phyloP scores from a whole-genome alignment of 2,113 vertebrate species.

The Ailuropoda melanoleuca region DNA sequence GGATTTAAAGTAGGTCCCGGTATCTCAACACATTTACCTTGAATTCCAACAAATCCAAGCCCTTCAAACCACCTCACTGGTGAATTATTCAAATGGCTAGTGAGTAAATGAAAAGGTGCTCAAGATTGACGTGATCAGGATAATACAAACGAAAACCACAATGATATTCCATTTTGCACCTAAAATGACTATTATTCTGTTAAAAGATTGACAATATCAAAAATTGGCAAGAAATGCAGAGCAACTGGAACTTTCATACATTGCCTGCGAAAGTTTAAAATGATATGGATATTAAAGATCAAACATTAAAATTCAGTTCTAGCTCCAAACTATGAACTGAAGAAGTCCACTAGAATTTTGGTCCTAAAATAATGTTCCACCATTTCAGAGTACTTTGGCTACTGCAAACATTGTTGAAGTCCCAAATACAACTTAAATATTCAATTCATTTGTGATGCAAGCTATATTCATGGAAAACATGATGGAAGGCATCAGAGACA shows the following conservation, averaged over 20 bases:
- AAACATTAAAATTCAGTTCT: neutral
- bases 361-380: neutral
- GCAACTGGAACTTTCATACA: neutral
- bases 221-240: neutral
- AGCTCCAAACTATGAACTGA: neutral
- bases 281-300: neutral
- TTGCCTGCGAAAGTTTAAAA: neutral
- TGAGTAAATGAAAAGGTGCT: neutral
- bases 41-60: neutral
- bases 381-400: neutral
- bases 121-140: neutral
- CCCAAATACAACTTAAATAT: neutral
- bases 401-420: neutral
- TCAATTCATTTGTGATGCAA: neutral
- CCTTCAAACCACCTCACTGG: neutral
- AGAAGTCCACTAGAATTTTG: neutral
- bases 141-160: neutral
- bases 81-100: neutral
- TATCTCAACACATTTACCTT: neutral
- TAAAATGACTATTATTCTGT: neutral
- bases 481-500: neutral
- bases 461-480: neutral
- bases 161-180: neutral
- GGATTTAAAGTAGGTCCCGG: neutral
- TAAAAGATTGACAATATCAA: neutral